A percentile compares a stretch with the other conserved stretches of the same genome.
phyloP scores from a whole-genome alignment of 2,113 vertebrate species.

The Phaethon lepturus region DNA sequence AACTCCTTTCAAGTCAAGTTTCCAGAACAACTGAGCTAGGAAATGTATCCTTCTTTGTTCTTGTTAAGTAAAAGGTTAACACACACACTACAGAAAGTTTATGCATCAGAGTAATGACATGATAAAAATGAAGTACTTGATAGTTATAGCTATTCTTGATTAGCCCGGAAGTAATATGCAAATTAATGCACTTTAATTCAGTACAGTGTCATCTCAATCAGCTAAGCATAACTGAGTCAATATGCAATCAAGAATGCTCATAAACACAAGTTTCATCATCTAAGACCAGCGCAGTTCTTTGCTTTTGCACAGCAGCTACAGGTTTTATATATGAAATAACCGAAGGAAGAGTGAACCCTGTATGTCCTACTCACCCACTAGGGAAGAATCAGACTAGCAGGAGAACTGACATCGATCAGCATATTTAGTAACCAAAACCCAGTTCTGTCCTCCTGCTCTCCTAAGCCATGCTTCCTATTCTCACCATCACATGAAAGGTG shows the following conservation, averaged over 20 bases:
- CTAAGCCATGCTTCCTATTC: neutral
- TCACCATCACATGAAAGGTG: neutral
- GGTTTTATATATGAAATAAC: neutral
- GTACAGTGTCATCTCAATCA: conserved; percentile 6
- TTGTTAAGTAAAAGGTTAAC: neutral
- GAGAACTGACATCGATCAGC: neutral
- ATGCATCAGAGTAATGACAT: neutral
- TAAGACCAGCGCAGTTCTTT: neutral
- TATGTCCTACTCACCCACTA: neutral
- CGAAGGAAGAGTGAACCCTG: neutral
- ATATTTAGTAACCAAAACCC: neutral
- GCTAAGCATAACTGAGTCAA: conserved; percentile 17
- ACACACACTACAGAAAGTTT: neutral
- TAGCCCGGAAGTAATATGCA: neutral
- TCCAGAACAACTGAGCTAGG: neutral
- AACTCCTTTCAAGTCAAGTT: neutral
- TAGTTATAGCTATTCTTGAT: neutral
- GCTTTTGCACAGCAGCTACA: neutral
- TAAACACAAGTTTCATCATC: neutral
- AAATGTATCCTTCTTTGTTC: neutral
- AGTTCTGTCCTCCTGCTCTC: neutral
- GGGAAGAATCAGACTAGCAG: neutral
- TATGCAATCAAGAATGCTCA: conserved; percentile 19
- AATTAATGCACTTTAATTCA: neutral
- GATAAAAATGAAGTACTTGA: neutral